These are phyloP conservation scores for Sceliomorpha sp. DNA, from an alignment of 2,888 invertebrate species.

Conservation along the genomic window DNA sequence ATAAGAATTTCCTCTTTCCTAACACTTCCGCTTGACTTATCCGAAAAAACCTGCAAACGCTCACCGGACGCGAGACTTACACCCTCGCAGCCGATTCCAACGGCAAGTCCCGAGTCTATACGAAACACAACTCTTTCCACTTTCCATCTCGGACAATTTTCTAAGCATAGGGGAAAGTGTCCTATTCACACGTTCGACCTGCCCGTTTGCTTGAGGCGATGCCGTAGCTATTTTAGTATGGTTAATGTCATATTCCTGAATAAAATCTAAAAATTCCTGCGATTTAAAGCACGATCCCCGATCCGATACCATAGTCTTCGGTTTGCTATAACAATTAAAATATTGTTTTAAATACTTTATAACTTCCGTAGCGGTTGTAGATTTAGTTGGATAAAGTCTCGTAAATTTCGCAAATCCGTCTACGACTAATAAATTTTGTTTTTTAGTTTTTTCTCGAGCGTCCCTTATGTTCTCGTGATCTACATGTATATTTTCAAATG, in stretches of 20 bases:
- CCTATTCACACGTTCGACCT: slow-evolving; percentile 51
- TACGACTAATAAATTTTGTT: not conserved
- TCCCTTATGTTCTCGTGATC: slow-evolving; percentile 55
- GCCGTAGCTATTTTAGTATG: slow-evolving; percentile 46
- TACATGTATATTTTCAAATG: slow-evolving; percentile 60
- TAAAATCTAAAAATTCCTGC: slow-evolving; percentile 46
- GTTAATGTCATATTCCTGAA: slow-evolving; percentile 18
- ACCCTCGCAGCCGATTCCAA: too few relatives aligned
- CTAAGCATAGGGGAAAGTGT: slow-evolving; percentile 27
- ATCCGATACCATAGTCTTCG: slow-evolving; percentile 36
- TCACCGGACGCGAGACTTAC: too few relatives aligned
- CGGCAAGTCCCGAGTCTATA: too few relatives aligned
- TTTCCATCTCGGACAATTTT: slow-evolving; percentile 20
- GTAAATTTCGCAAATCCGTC: slow-evolving; percentile 29
- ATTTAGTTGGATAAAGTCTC: slow-evolving; percentile 28
- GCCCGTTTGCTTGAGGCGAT: slow-evolving; percentile 56
- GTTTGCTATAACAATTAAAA: slow-evolving; percentile 20
- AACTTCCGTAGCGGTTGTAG: slow-evolving; percentile 24
- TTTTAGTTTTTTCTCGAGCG: not conserved
- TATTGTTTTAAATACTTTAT: slow-evolving; percentile 18
- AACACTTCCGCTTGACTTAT: too few relatives aligned
- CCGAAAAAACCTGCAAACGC: too few relatives aligned
- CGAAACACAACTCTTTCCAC: too few relatives aligned
- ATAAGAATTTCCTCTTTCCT: too few relatives aligned
- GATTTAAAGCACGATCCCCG: slow-evolving; percentile 49